phyloP scores from a whole-genome alignment of 1,140 invertebrate species.

The Drosophila ercepeae region DNA sequence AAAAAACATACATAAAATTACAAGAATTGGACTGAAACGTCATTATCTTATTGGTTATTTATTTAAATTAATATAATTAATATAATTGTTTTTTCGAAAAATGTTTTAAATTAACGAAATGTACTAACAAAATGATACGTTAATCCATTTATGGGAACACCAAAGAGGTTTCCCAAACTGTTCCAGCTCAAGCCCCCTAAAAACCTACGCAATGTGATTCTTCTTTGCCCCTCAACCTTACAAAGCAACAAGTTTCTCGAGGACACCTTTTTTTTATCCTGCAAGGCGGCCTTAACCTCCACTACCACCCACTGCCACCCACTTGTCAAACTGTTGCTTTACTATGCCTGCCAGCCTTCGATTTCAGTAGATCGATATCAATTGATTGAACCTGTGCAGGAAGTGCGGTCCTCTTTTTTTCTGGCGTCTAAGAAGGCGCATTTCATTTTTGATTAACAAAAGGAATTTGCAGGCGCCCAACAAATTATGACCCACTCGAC shows the following conservation, averaged over 20 bases:
- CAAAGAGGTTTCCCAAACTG: conserved; percentile 33
- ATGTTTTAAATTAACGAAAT: no score
- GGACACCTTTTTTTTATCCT: conserved; percentile 16
- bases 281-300: not conserved
- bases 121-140: no score
- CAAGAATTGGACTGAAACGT: no score
- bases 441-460: conserved; percentile 44
- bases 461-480: conserved; percentile 35
- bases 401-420: conserved; percentile 14
- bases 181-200: conserved; percentile 20
- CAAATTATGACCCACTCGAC: conserved; percentile 65
- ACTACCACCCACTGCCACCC: conserved; percentile 7
- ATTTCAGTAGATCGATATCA: conserved; percentile 45
- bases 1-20: no score
- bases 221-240: conserved; percentile 7
- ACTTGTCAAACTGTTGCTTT: conserved; percentile 53
- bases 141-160: no score
- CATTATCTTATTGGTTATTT: no score
- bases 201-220: conserved; percentile 27
- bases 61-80: no score
- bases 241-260: conserved; percentile 50
- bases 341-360: conserved; percentile 24
- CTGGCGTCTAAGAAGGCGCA: conserved; percentile 3
- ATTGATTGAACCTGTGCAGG: conserved; percentile 25
- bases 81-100: no score